A percentile compares a stretch with the other conserved stretches of the same genome.
phyloP scores from a whole-genome alignment of 2,113 vertebrate species.

The Rhinoderma darwinii region DNA sequence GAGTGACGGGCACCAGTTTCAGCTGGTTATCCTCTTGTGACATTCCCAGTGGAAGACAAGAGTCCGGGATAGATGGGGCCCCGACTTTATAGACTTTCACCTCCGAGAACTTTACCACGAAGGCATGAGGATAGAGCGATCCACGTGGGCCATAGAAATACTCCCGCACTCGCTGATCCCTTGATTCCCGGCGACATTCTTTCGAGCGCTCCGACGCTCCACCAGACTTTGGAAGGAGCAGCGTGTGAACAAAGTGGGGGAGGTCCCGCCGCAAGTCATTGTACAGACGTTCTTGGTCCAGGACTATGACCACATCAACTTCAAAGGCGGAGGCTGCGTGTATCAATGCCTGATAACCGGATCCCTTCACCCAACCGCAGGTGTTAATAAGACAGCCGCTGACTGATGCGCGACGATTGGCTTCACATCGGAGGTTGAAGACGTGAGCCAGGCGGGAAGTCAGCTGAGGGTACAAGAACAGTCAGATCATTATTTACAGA shows the following conservation, averaged over 20 bases:
- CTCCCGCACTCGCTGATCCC: slow-evolving; percentile 93
- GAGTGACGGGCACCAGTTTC: slow-evolving; percentile 93
- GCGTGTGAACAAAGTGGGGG: slow-evolving; percentile 92
- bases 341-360: slow-evolving; percentile 95
- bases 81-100: slow-evolving; percentile 98
- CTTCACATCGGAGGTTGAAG: slow-evolving; percentile 94
- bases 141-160: slow-evolving; percentile 97
- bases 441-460: slow-evolving; percentile 91
- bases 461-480: slow-evolving; percentile 73
- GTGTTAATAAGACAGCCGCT: slow-evolving; percentile 98
- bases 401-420: slow-evolving; percentile 91
- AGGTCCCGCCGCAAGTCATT: slow-evolving; percentile 95
- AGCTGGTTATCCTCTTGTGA: slow-evolving; percentile 98
- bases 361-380: slow-evolving; percentile 97
- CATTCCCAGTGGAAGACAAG: slow-evolving; percentile 95
- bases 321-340: slow-evolving; percentile 95
- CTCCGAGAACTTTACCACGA: slow-evolving; percentile 93
- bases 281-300: slow-evolving; percentile 97
- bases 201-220: slow-evolving; percentile 95
- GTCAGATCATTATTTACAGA: background rate
- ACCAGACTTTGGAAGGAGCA: slow-evolving; percentile 93
- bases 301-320: slow-evolving; percentile 94
- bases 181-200: slow-evolving; percentile 88
- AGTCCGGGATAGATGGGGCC: slow-evolving; percentile 95
- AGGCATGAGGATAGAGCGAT: slow-evolving; percentile 94